Base-by-base conservation (phyloP, 1,140 invertebrate genomes). In the Cyclina sinensis region DNA sequence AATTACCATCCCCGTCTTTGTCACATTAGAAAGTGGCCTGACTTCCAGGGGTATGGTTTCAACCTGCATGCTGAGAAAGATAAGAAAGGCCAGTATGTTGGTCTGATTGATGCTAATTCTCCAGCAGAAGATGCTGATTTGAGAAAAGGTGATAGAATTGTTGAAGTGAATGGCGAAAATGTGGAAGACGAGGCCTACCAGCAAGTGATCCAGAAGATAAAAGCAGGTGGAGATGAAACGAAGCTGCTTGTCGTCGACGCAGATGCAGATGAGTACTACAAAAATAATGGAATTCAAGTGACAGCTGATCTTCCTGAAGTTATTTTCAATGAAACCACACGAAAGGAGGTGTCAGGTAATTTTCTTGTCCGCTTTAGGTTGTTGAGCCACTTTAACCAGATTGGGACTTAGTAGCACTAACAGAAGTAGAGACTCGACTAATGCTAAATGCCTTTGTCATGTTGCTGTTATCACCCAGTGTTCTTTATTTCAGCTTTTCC, bases 11-110 rank as follows among this genome's bases (percentile, higher is more conserved):
- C 93, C 24, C 89, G 95, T 16, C 86, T 94, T 12, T 95, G 95
- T 91, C 90, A 93, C 76, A 89, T 96, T 12, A 90, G 80, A 85
- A 99, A 99, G 96, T 98, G 98, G 97, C 96, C 97, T 32, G 97
- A 98, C 95, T 99, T 99, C 96, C 98, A 99, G 95, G 99, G 99
- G 2, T 99, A 99, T 95, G 99, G 99, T 0, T 99, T 99, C 95
- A 99, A 99, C 96, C 96, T 99, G 70, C 99, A 99, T 95, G 98
- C 99, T 30, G 99, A 99, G 95, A 98, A 99, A 94, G 97, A 97
- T 43, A 98, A 98, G 95, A 97, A 97, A 16, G 99, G 99, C 7
- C 99, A 99, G 95, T 99, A 97, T 95, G 99, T 99, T 93, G 99
- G 99, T 48, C 99, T 99, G 95, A 98, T 99, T 43, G 99, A 99